Conservation (phyloP, 2,113 vertebrate species). For the Pagrus major region DNA sequence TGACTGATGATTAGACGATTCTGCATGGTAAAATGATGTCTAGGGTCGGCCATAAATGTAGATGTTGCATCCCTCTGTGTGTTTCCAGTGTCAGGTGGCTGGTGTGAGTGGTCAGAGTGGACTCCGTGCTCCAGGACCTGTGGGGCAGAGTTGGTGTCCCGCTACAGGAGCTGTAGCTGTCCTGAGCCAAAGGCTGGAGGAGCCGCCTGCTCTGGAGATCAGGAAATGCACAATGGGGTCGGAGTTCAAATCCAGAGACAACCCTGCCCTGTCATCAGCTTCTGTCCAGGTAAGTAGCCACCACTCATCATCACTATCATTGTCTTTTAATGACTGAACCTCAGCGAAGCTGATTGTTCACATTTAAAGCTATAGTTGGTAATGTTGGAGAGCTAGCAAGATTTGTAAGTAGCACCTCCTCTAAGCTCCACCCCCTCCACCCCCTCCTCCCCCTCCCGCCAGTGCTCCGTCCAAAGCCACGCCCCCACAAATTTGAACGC, state of each 20-base stretch:
- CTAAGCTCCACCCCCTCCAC: too few relatives aligned
- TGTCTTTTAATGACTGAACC: background rate
- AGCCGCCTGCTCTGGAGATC: conserved; percentile 74
- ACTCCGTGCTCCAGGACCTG: conserved; percentile 89
- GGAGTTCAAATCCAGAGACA: conserved; percentile 86
- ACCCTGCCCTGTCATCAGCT: conserved; percentile 80
- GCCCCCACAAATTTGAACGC: too few relatives aligned
- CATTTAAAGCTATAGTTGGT: too few relatives aligned
- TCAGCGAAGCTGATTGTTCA: background rate
- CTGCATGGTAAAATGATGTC: too few relatives aligned
- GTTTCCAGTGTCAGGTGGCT: conserved; percentile 85
- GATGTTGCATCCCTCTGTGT: background rate
- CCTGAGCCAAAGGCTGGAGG: conserved; percentile 83
- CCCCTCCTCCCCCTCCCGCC: too few relatives aligned
- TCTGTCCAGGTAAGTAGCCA: conserved; percentile 85
- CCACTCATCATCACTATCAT: background rate
- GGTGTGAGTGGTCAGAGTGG: conserved; percentile 92
- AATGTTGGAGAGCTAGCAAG: too few relatives aligned
- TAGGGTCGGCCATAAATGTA: background rate
- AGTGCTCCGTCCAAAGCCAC: too few relatives aligned
- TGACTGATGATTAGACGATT: background rate
- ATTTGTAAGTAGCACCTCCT: too few relatives aligned
- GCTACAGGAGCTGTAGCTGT: conserved; percentile 89
- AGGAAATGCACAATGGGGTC: conserved; percentile 77
- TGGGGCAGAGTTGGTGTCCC: conserved; percentile 82